These are phyloP conservation scores for Chelmon rostratus DNA, from an alignment of 2,797 vertebrate genomes.

Conservation along the genomic window DNA sequence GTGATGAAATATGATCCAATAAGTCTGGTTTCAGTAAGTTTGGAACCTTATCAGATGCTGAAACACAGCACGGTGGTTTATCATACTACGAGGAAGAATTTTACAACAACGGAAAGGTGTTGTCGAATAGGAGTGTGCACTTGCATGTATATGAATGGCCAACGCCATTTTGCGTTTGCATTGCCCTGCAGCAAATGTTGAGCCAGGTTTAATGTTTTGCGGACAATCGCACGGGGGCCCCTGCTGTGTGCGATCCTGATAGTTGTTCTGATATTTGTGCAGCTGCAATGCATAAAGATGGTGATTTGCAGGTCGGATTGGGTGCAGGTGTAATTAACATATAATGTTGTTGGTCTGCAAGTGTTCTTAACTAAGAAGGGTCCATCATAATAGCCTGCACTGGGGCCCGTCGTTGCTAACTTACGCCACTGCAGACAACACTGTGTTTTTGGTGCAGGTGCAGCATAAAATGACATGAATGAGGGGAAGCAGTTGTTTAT, in stretches of 20 bases:
- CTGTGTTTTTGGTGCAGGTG: background rate
- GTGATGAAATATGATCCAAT: conserved; percentile 22
- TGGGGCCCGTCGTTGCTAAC: too few species aligned
- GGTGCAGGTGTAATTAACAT: too few species aligned
- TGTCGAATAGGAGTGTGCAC: background rate
- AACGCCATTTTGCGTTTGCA: background rate
- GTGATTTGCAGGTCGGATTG: too few species aligned
- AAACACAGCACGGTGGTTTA: conserved; percentile 16
- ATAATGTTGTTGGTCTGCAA: too few species aligned
- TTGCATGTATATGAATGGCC: background rate
- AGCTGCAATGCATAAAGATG: too few species aligned
- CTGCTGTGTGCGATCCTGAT: too few species aligned
- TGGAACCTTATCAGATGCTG: background rate
- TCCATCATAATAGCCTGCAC: too few species aligned
- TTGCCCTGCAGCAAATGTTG: background rate
- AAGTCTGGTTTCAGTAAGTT: conserved; percentile 5
- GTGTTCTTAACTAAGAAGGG: too few species aligned
- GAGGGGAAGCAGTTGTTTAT: background rate
- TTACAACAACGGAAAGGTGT: background rate
- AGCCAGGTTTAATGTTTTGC: background rate
- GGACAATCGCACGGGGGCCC: too few species aligned
- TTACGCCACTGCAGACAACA: too few species aligned
- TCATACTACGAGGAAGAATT: background rate
- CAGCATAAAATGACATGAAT: background rate
- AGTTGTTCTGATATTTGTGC: too few species aligned